A percentile compares a stretch with the other conserved stretches of the same genome.
These are phyloP conservation scores for Neolamprologus fasciatus DNA, from an alignment of 2,113 vertebrate genomes.

Conservation along the genomic window DNA sequence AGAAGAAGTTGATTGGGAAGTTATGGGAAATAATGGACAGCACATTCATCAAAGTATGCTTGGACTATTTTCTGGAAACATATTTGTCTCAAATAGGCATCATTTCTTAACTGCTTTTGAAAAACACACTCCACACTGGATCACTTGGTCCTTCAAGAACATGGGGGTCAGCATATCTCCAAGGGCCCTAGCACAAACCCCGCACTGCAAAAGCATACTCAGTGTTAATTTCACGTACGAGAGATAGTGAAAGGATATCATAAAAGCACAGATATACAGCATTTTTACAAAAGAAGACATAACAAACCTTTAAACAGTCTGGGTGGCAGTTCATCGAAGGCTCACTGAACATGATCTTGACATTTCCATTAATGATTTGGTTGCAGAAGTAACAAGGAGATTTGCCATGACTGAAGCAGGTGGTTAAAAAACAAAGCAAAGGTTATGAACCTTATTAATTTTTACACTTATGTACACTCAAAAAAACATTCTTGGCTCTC, in stretches of 20 bases:
- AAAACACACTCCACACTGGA: conserved; percentile 57
- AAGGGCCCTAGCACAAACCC: conserved; percentile 29
- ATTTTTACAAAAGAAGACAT: background rate
- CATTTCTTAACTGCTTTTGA: background rate
- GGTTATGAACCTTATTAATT: background rate
- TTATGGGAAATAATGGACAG: background rate
- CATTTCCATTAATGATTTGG: conserved; percentile 21
- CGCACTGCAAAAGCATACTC: conserved; percentile 50
- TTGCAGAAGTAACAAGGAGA: conserved; percentile 46
- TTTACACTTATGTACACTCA: background rate
- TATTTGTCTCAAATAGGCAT: conserved; percentile 1
- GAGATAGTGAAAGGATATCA: background rate
- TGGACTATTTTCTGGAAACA: background rate
- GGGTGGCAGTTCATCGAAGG: conserved; percentile 39
- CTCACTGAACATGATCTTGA: conserved; percentile 36
- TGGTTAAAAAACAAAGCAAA: background rate
- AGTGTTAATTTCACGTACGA: background rate
- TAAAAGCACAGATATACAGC: background rate
- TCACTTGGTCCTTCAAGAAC: conserved; percentile 15
- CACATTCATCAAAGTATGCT: conserved; percentile 1
- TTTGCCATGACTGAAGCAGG: background rate
- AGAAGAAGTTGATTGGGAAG: background rate
- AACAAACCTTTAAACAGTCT: conserved; percentile 57
- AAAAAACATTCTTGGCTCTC: background rate
- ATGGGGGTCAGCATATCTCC: conserved; percentile 53